Base-by-base conservation (phyloP, 2,113 vertebrate genomes). In the Leucosticte australis region DNA sequence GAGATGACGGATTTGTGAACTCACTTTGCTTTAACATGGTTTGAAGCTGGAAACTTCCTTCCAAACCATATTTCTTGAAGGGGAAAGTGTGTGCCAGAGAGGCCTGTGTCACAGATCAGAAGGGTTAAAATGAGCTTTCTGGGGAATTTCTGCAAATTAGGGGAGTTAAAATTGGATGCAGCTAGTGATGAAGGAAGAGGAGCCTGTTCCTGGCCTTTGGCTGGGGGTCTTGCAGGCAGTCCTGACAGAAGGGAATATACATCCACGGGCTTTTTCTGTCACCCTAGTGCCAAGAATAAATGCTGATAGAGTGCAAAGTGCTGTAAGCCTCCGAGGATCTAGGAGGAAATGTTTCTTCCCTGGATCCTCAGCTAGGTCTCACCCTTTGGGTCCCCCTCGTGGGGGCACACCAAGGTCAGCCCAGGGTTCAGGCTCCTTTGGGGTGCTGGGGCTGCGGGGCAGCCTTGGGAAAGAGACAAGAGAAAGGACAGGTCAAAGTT, bases 261-360 rank as follows among this genome's bases (percentile, higher is more conserved):
- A 81, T 41, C 59, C 62, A 56, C 7, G 9, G n/a, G 44, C 64
- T 93, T 83, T 55, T 69, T 74, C 76, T 11, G 3, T 49, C 64
- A 63, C 39, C 17, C 60, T 3, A 2, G 11, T 64, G 80, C 24
- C 1, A 10, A 47, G 73, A 77, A 87, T 23, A 90, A 92, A 81
- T 10, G n/a, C 23, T 2, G 6, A 35, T 28, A 46, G 88, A 90
- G 83, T 89, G 83, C 60, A 41, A 96, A 93, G 86, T 95, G 91
- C 94, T 94, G 60, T 15, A 56, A 60, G 52, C 80, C 92, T 84
- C 7, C 0, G 49, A 82, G 83, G 64, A 71, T 47, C 86, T 67
- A 39, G 84, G 44, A 67, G 26, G 42, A 55, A 65, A 28, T 8
- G 14, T 37, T 90, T 60, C 39, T 52, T 63, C 47, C 44, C 60